Evolutionary conservation across 2,797 vertebrate species (phyloP), one percentile per base, ranked within the genome.

Genomic region (Pipistrellus kuhlii): DNA sequence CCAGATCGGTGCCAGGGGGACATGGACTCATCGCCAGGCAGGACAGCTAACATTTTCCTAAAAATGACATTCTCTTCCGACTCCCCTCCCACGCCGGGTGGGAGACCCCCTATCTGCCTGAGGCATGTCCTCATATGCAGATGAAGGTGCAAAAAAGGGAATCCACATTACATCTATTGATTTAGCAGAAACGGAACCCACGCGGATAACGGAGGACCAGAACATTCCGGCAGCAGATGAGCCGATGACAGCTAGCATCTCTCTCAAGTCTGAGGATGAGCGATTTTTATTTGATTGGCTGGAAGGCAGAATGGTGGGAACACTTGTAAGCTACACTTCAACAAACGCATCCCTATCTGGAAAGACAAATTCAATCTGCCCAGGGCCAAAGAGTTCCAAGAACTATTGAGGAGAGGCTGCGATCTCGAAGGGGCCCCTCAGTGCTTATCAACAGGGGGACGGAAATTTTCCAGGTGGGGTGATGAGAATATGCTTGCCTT

Each of bases 401-500:
- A 77, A 75, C 78, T 35, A 48, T 0, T 14, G 57, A 69, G 7
- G 9, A 51, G 6, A 84, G 46, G 44, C 62, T 8, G 12, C 11
- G 5, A 4, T 30, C 25, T 25, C 71, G 62, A 94, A 75, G 6
- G 41, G 72, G 57, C 25, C 44, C 55, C 76, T 57, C 69, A 9
- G 9, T 21, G 51, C 41, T 15, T 25, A 5, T 18, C 64, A 90
- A 91, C 14, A 51, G 46, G 11, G 21, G 27, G 41, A 46, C 3
- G 21, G 62, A 59, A 68, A 51, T 76, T 95, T 73, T 88, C 78
- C 75, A 51, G 72, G 41, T 5, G 27, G n/a, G 21, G 38, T 75
- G 68, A 90, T 17, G 75, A 96, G 75, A 88, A 91, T 18, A 8
- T 0, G 64, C 86, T 78, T 32, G 92, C 53, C 82, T 95, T 90